Conservation (phyloP, 2,113 vertebrate species). For the Procavia capensis region DNA sequence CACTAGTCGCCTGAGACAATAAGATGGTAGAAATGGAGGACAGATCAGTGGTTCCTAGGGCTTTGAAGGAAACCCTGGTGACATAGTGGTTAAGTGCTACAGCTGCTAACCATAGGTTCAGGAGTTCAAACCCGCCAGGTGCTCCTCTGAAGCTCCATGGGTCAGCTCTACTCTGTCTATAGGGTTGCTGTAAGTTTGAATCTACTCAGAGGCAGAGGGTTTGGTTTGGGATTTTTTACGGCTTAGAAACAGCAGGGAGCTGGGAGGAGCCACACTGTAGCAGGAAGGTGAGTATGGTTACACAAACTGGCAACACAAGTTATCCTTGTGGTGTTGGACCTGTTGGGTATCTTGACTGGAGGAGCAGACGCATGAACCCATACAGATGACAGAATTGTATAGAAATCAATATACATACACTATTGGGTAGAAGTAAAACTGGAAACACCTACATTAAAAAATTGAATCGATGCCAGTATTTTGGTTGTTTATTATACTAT, state of each 20-base stretch:
- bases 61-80: too few species aligned
- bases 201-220: too few species aligned
- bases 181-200: too few species aligned
- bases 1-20: too few species aligned
- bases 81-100: too few species aligned
- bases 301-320: neutral
- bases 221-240: too few species aligned
- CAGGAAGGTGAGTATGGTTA: neutral
- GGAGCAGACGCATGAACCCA: too few species aligned
- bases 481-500: neutral
- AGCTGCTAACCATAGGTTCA: too few species aligned
- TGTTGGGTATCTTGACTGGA: neutral
- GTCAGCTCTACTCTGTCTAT: too few species aligned
- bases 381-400: neutral
- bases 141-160: too few species aligned
- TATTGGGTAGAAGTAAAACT: neutral
- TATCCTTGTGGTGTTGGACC: neutral
- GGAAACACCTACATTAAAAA: neutral
- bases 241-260: neutral
- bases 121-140: too few species aligned
- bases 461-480: neutral
- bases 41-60: neutral
- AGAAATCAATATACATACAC: neutral
- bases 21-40: neutral
- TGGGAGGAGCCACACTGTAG: neutral